Base-by-base conservation (phyloP, 2,797 vertebrate genomes). In the Sebastolobus altivelis region DNA sequence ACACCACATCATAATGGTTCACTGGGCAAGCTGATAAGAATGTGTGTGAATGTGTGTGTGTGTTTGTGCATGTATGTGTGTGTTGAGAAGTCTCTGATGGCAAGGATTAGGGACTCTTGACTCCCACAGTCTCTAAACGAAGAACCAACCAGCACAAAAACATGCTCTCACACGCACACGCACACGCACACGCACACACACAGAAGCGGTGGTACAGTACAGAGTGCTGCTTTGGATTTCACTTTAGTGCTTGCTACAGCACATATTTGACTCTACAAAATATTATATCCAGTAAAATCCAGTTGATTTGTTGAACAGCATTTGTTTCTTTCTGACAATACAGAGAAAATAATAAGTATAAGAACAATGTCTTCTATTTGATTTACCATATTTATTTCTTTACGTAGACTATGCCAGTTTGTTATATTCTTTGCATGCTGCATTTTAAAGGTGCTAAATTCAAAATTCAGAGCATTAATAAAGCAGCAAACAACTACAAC, bases 51-150 rank as follows among this genome's bases (percentile, higher is more conserved):
- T 29, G 65, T 40, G 52, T 67, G 72, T 62, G 74, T 85, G 59
- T 70, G 67, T 56, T 22, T 74, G 66, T 40, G 33, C 62, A 60
- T 40, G 61, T 56, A 10, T 73, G 58, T 71, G 81, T 91, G 80
- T 82, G 78, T 77, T 43, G 52, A 85, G 85, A 77, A 91, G 85
- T 94, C 93, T 93, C 92, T 85, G 89, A 93, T 93, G 93, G 85
- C 83, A 87, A 79, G 92, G 94, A 94, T 94, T 94, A 94, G 87
- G 67, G 86, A 93, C 91, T 94, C 89, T 93, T 92, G 89, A 90
- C 89, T 93, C 87, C 84, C 81, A 86, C 67, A 83, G 91, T 86
- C 89, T 89, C 86, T 85, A 73, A 88, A 86, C 33, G 55, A 92
- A 90, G 87, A 91, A 75, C 77, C 65, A 85, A 83, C 77, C 76